These are phyloP conservation scores for Megaceryle torquata DNA, from an alignment of 2,113 vertebrate species.

Conservation along the genomic window DNA sequence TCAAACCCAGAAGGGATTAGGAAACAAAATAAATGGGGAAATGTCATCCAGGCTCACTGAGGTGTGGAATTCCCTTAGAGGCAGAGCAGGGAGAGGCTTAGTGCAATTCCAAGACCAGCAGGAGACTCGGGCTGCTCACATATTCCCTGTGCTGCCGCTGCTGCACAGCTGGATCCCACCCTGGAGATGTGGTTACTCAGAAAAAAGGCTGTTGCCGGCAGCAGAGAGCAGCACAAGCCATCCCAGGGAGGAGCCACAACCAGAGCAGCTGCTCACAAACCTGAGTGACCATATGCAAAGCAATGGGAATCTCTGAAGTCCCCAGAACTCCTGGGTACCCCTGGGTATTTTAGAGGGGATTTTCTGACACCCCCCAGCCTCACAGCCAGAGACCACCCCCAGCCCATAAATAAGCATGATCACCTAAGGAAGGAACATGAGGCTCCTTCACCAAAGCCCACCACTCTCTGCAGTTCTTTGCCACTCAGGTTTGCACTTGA, in stretches of 20 bases:
- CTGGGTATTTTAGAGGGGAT: not conserved
- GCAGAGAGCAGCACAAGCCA: not conserved
- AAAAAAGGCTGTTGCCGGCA: not conserved
- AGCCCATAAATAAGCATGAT: fast-evolving
- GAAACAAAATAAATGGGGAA: not conserved
- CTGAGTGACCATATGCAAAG: not conserved
- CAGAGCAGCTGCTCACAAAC: not conserved
- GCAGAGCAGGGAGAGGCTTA: not conserved
- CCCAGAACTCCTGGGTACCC: not conserved
- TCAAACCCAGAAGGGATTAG: not conserved
- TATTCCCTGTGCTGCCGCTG: not conserved
- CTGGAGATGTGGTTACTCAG: not conserved
- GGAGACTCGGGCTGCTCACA: not conserved
- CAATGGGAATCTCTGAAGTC: not conserved
- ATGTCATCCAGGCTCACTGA: not conserved
- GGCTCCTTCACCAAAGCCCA: not conserved
- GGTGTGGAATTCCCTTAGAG: not conserved
- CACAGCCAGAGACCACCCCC: not conserved
- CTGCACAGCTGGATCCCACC: not conserved
- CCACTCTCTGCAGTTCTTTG: fast-evolving
- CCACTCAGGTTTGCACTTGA: not conserved
- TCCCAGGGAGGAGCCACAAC: not conserved
- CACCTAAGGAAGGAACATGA: fast-evolving
- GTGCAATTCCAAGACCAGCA: fast-evolving
- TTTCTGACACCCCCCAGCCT: not conserved